Percentiles rank a stretch among this genome's conserved stretches.
Evolutionary conservation across 2,113 vertebrate genomes (phyloP).

Genomic region (Meriones unguiculatus): DNA sequence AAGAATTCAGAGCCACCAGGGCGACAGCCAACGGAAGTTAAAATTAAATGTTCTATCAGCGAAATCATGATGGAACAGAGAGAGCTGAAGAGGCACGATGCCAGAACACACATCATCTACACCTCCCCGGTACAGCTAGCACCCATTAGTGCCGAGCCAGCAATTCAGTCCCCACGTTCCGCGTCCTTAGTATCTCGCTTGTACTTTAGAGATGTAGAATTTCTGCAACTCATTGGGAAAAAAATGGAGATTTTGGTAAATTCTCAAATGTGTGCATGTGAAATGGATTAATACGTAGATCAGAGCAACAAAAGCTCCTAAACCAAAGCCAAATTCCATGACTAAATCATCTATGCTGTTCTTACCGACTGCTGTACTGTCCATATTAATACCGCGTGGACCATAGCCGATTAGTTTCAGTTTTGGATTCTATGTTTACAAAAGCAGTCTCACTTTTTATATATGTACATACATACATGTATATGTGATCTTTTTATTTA

Average conservation of each 20-base stretch:
- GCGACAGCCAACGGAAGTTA: background rate
- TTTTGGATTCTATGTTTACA: background rate
- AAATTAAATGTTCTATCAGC: background rate
- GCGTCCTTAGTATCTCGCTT: background rate
- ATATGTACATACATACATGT: rapidly evolving
- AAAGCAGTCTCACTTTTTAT: background rate
- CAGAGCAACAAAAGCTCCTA: background rate
- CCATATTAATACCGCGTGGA: background rate
- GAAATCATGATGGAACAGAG: background rate
- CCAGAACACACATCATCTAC: background rate
- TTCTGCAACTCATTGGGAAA: background rate
- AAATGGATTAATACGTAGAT: background rate
- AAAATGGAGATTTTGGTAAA: background rate
- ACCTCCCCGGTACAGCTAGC: background rate
- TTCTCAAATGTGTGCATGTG: background rate
- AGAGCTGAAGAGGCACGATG: background rate
- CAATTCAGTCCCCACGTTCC: background rate
- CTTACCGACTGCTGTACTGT: background rate
- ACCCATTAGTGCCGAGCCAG: background rate
- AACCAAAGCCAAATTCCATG: background rate
- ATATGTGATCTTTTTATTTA: background rate
- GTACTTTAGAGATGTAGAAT: background rate
- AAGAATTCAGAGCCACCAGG: background rate
- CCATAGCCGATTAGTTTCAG: background rate
- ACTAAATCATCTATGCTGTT: background rate